These are phyloP conservation scores for Mormyrus proboscirostris DNA, from an alignment of 2,797 vertebrate genomes.

Conservation along the genomic window DNA sequence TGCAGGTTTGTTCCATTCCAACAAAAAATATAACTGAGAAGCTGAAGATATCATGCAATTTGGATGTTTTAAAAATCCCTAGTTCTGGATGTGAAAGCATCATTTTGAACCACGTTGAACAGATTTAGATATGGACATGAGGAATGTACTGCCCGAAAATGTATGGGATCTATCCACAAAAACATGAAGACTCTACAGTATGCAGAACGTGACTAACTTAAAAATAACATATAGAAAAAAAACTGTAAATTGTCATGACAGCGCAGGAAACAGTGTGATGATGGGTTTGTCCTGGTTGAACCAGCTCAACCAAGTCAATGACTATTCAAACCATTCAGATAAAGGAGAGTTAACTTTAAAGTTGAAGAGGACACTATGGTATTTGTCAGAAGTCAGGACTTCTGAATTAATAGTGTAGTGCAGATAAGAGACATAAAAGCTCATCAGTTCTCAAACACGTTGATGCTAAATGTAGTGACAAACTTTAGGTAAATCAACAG, in stretches of 20 bases:
- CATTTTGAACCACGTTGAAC: background rate
- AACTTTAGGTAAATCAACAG: constrained; percentile 42
- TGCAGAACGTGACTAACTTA: background rate
- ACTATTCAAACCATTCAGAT: background rate
- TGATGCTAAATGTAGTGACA: constrained; percentile 29
- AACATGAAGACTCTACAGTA: background rate
- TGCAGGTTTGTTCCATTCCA: background rate
- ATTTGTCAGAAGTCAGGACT: background rate
- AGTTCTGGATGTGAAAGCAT: background rate
- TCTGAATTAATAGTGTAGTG: background rate
- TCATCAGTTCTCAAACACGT: background rate
- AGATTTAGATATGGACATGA: background rate
- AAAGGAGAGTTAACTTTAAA: background rate
- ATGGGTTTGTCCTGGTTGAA: background rate
- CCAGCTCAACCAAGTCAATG: background rate
- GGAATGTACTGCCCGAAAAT: background rate
- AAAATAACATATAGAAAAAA: background rate
- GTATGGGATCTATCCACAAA: background rate
- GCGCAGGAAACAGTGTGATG: background rate
- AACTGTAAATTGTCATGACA: background rate
- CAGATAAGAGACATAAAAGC: background rate
- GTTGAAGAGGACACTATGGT: background rate
- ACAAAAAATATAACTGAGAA: background rate
- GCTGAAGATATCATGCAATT: background rate
- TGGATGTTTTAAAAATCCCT: background rate